Evolutionary conservation across 2,797 vertebrate genomes (phyloP), one percentile per base, ranked within the genome.

Genomic region (Xenopus petersii): DNA sequence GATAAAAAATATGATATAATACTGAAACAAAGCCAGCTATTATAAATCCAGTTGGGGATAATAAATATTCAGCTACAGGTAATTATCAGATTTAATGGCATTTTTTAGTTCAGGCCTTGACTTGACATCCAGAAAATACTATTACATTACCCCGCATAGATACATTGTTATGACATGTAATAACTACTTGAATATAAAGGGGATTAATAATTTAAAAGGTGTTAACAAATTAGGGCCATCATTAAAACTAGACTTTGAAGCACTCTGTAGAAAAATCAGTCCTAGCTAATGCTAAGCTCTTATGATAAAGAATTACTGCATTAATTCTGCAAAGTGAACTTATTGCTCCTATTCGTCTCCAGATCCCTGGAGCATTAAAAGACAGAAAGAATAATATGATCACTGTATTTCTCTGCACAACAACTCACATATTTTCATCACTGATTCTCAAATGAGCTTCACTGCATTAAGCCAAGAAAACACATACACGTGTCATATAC

Each of bases 161-260:
- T 98, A 98, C 94, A 96, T 94, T 95, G 94, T 96, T 97, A 97
- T 98, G 96, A 98, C 95, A 96, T 87, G 93, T 94, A 98, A 98
- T 99, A 98, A 98, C 95, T 94, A 96, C 94, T 93, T 94, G 96
- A 96, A 96, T 99, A 98, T 98, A 98, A 99, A 98, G 95, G 94
- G 93, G 90, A 98, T 99, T 95, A 99, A 99, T 99, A 98, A 99
- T 99, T 98, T 95, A 99, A 92, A 93, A 93, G 93, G 94, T 94
- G 95, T 96, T 98, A 98, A 98, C 97, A 99, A 98, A 98, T 99
- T 99, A 99, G 95, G 92, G 94, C 94, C 95, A 98, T 99, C 96
- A 97, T 99, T 98, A 98, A 98, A 96, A 96, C 91, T 92, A 94
- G 92, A 94, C 95, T 96, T 94, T 93, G 93, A 94, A 96, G 93